phyloP scores from a whole-genome alignment of 2,113 vertebrate species.

The Seriola dumerili region DNA sequence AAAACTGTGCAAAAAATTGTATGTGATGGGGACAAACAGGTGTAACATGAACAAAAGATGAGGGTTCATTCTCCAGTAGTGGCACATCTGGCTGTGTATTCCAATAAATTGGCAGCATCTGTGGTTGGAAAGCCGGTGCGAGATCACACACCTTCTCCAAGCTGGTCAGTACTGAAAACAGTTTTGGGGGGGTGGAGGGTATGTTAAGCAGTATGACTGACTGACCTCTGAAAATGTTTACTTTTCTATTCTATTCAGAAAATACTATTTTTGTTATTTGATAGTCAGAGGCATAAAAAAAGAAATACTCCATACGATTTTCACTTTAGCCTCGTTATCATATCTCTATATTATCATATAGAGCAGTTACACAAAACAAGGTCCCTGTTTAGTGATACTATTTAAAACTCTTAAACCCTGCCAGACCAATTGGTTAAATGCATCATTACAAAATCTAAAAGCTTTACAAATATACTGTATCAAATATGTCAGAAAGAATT shows the following conservation, averaged over 20 bases:
- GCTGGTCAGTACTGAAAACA: no score
- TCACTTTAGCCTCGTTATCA: no score
- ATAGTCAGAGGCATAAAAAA: background rate
- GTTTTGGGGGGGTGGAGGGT: no score
- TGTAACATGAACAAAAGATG: background rate
- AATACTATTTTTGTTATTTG: conserved; percentile 13
- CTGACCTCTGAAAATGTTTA: conserved; percentile 4
- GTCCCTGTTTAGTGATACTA: no score
- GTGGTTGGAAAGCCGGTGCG: background rate
- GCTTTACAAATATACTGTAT: background rate
- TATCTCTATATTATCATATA: no score
- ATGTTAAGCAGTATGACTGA: background rate
- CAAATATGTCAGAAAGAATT: background rate
- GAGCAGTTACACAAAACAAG: no score
- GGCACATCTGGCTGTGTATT: background rate
- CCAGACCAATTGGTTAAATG: no score
- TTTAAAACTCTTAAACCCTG: no score
- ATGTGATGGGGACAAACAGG: background rate
- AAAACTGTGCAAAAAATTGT: background rate
- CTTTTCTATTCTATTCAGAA: conserved; percentile 22
- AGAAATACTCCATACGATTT: background rate
- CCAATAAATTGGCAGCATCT: background rate
- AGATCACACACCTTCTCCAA: background rate
- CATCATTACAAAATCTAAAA: background rate
- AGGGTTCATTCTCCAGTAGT: background rate